Percentiles rank a stretch among this genome's conserved stretches.
phyloP scores from a whole-genome alignment of 2,888 invertebrate genomes.

The Lumbricus terrestris region DNA sequence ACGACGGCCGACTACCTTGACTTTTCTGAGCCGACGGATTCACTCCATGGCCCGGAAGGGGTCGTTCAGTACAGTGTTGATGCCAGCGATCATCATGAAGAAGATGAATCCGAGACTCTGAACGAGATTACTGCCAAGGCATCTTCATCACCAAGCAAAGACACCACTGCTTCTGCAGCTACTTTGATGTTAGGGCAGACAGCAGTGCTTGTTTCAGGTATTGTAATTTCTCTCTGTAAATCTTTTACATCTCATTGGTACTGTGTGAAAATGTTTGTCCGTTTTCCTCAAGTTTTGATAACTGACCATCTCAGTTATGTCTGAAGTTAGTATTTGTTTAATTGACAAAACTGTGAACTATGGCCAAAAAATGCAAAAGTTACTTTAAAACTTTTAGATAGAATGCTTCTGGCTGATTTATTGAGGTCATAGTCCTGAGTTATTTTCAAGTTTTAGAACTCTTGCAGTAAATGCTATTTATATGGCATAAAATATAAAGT shows the following conservation, averaged over 20 bases:
- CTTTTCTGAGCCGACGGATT: background rate
- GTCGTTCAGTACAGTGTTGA: background rate
- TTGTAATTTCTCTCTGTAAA: background rate
- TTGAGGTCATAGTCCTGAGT: too few species aligned
- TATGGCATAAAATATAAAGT: too few species aligned
- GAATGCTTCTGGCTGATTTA: too few species aligned
- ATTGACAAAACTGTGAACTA: background rate
- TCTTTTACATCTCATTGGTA: background rate
- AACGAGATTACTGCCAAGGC: background rate
- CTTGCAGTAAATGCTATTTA: too few species aligned
- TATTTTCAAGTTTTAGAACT: too few species aligned
- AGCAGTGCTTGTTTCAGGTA: background rate
- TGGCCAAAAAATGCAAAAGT: too few species aligned
- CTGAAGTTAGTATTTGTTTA: background rate
- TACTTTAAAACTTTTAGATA: too few species aligned
- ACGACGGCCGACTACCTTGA: background rate
- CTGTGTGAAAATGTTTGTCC: background rate
- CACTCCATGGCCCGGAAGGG: background rate
- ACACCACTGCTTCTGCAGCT: background rate
- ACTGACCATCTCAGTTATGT: background rate
- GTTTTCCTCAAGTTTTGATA: background rate
- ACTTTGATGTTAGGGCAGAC: background rate
- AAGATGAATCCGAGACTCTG: slow-evolving; percentile 9
- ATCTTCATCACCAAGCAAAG: background rate
- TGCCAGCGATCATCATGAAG: background rate